These are phyloP conservation scores for Enteromius trimaculatus DNA, from an alignment of 2,797 vertebrate genomes.

Conservation along the genomic window DNA sequence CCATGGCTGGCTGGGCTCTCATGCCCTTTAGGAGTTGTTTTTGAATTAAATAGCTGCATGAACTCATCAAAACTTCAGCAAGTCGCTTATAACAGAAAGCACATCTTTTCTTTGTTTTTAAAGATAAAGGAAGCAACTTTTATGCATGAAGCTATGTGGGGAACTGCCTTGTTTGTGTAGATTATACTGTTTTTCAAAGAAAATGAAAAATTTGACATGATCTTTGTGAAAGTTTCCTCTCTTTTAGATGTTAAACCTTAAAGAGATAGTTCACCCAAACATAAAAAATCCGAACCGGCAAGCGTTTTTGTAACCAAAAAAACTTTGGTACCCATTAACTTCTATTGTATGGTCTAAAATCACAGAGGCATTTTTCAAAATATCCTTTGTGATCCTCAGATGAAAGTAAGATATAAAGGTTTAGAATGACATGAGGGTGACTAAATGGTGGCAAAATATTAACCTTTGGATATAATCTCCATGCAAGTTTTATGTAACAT, in stretches of 20 bases:
- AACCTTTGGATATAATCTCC: neutral
- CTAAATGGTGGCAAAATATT: neutral
- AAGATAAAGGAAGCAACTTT: slow-evolving; percentile 6
- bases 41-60: slow-evolving; percentile 22
- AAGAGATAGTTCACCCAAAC: neutral
- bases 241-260: neutral
- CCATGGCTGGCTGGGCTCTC: slow-evolving; percentile 45
- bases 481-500: neutral
- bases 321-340: neutral
- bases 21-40: slow-evolving; percentile 46
- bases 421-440: neutral
- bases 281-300: neutral
- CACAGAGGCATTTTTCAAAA: neutral
- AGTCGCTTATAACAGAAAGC: neutral
- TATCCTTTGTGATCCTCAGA: neutral
- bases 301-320: neutral
- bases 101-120: slow-evolving; percentile 4
- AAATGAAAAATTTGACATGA: neutral
- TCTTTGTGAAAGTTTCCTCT: neutral
- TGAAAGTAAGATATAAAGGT: neutral
- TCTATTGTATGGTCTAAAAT: neutral
- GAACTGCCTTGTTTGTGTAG: neutral
- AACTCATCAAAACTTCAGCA: slow-evolving; percentile 25
- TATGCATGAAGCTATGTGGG: neutral
- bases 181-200: neutral